A percentile compares a stretch with the other conserved stretches of the same genome.
Evolutionary conservation across 2,797 vertebrate genomes (phyloP).

Genomic region (Chlorospingus flavigularis): DNA sequence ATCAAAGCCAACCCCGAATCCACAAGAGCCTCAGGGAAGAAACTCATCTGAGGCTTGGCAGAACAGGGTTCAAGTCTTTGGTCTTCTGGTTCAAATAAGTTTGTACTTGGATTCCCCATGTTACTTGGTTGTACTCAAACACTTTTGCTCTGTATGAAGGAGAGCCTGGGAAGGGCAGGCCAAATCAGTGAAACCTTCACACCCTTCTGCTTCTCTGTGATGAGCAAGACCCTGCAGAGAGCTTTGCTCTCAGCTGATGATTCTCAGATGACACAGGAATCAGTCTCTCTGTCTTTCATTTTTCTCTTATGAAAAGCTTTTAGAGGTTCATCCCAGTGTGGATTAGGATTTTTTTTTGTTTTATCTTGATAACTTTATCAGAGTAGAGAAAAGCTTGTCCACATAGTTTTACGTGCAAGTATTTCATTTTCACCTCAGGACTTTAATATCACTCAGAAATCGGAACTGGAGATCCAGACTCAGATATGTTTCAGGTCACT

Average conservation of each 20-base stretch:
- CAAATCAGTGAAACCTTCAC: not conserved
- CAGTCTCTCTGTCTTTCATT: not conserved
- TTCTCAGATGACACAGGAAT: not conserved
- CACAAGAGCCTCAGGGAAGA: not conserved
- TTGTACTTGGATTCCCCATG: not conserved
- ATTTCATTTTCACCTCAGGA: not conserved
- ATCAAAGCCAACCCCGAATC: not conserved
- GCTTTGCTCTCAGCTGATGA: not conserved
- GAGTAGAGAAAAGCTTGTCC: not conserved
- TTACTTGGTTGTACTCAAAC: not conserved
- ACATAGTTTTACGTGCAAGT: not conserved
- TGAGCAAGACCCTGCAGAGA: not conserved
- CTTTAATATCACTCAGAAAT: not conserved
- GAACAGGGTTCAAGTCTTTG: conserved; percentile 14
- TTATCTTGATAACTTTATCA: not conserved
- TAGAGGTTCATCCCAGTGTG: not conserved
- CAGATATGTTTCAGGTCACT: not conserved
- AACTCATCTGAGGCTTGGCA: not conserved
- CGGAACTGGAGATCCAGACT: not conserved
- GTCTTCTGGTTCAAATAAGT: conserved; percentile 1
- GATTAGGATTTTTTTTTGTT: not conserved
- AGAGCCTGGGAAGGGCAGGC: not conserved
- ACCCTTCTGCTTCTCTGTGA: rapidly evolving
- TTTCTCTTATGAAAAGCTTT: not conserved
- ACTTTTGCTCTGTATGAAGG: not conserved